phyloP scores from a whole-genome alignment of 2,888 invertebrate species.

The Tenthredo amoena region DNA sequence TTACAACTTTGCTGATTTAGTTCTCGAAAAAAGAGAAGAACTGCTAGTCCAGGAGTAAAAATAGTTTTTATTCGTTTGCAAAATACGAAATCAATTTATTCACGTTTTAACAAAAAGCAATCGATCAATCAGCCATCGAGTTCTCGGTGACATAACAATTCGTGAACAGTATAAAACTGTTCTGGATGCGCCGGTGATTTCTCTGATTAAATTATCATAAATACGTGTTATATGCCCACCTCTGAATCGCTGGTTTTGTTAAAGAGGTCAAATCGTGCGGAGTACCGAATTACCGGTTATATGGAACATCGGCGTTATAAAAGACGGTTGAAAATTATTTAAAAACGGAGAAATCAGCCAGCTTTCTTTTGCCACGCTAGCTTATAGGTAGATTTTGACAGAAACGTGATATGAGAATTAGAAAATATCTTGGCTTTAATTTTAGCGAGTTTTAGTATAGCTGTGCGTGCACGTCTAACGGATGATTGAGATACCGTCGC shows the following conservation, averaged over 20 bases:
- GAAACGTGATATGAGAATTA: neutral
- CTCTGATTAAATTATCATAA: constrained; percentile 15
- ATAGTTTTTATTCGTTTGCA: neutral
- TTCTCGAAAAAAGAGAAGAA: neutral
- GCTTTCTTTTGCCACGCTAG: neutral
- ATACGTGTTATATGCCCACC: neutral
- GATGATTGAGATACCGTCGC: neutral
- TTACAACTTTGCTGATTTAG: neutral
- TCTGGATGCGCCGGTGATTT: neutral
- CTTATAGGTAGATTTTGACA: neutral
- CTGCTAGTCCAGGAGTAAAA: neutral
- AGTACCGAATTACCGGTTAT: constrained; percentile 42
- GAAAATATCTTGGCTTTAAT: neutral
- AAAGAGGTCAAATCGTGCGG: neutral
- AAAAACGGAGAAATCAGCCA: neutral
- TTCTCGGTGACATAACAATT: neutral
- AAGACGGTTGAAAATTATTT: neutral
- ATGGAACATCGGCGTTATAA: constrained; percentile 14
- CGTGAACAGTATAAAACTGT: neutral
- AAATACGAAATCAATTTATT: neutral
- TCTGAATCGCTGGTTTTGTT: neutral
- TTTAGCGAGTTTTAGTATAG: neutral
- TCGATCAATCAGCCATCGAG: neutral
- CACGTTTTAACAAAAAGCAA: neutral
- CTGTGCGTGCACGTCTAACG: neutral